Percentiles rank a stretch among this genome's conserved stretches.
Conservation (phyloP, 2,888 invertebrate species). For the Parochlus steinenii region DNA sequence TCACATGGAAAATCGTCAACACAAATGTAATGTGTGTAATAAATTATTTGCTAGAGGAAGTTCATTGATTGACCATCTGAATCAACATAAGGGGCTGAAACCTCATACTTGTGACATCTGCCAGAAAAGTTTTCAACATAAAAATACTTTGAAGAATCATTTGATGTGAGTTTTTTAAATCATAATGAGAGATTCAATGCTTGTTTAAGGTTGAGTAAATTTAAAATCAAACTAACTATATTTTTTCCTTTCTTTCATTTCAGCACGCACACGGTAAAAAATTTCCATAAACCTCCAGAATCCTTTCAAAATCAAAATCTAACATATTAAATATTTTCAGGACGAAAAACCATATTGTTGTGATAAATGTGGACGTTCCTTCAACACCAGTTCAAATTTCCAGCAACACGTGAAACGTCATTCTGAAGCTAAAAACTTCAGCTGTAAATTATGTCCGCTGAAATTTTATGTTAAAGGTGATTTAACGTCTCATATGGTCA, state of each 20-base stretch:
- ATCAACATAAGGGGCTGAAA: slow-evolving; percentile 38
- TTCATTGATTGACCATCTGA: slow-evolving; percentile 36
- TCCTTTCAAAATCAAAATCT: no score
- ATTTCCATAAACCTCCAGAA: no score
- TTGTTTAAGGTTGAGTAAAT: no score
- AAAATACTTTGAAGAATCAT: no score
- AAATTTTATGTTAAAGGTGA: slow-evolving; percentile 7
- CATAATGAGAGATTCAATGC: no score
- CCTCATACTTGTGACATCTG: slow-evolving; percentile 41
- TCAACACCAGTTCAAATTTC: slow-evolving; percentile 9
- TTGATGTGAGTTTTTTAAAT: no score
- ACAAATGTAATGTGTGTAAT: slow-evolving; percentile 34
- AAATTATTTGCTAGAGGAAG: slow-evolving; percentile 37
- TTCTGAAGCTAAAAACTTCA: slow-evolving; percentile 5
- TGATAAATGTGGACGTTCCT: slow-evolving; percentile 3
- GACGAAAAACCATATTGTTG: slow-evolving; percentile 9
- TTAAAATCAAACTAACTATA: no score
- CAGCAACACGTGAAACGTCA: slow-evolving; percentile 10
- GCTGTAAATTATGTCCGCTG: slow-evolving; percentile 5
- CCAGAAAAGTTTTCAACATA: slow-evolving; percentile 33
- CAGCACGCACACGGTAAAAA: no score
- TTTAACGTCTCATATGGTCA: background rate
- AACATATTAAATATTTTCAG: no score
- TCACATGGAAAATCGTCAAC: slow-evolving; percentile 32
- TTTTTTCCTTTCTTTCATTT: no score